Evolutionary conservation across 2,113 vertebrate genomes (phyloP), one percentile per base, ranked within the genome.

Genomic region (Synchiropus splendidus): DNA sequence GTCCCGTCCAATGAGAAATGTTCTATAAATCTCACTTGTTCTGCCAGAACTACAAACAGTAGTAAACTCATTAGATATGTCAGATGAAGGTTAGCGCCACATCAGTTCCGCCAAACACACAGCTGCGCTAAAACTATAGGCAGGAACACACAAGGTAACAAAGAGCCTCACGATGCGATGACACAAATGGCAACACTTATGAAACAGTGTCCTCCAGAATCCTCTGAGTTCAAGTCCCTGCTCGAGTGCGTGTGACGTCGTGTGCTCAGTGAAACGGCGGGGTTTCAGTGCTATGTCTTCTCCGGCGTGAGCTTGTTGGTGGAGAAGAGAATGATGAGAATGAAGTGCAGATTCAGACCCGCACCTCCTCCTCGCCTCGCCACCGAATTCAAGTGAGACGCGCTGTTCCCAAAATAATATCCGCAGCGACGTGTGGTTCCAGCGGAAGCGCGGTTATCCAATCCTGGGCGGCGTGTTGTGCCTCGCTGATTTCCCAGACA

Each of bases 241-340:
- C 21, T 27, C 21, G 21, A 4, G 8, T 27, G 21, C 8, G n/a
- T 9, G 16, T 33, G 12, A 60, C 47, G 16, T 30, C 36, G 17
- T 48, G 45, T 74, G 45, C 48, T 51, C 2, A 10, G 42, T 51
- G 43, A 39, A 42, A 48, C 12, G 16, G 32, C 2, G 31, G 16
- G 3, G 4, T 27, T 31, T 57, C 48, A 46, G 31, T 50, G 52
- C 64, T 72, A 76, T 79, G 74, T 79, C 36, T 76, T 82, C 52
- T 83, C 70, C 14, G 72, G 60, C 9, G 56, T 77, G 8, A 77
- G 55, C 48, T 77, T 77, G 67, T 76, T 77, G 38, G 71, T 74
- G 53, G 66, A 68, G 50, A 78, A 72, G 42, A 74, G 72, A 51
- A 79, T 63, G 49, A 64, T 10, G 17, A 74, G 30, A 45, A 75